Evolutionary conservation across 1,140 invertebrate genomes (phyloP).

Genomic region (Drosophila funebris): DNA sequence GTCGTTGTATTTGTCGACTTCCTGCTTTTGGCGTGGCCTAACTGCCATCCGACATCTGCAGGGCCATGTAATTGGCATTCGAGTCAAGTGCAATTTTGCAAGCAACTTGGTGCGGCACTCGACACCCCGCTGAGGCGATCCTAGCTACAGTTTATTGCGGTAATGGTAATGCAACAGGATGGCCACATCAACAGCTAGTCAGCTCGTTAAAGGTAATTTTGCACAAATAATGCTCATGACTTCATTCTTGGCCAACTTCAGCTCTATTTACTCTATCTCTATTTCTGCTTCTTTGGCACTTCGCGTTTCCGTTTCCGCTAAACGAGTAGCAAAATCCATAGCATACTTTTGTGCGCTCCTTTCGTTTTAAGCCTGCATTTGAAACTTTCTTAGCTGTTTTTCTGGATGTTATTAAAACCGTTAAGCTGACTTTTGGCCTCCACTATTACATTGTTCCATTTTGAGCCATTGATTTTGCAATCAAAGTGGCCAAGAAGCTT

Average conservation of each 20-base stretch:
- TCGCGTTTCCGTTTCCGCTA: conserved; percentile 46
- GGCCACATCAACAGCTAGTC: conserved; percentile 59
- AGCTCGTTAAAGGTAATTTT: conserved; percentile 82
- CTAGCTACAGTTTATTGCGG: conserved; percentile 73
- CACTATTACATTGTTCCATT: conserved; percentile 26
- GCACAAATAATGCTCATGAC: conserved; percentile 79
- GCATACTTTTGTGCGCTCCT: conserved; percentile 51
- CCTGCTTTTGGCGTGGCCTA: conserved; percentile 22
- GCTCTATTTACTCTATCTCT: background rate
- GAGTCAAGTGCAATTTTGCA: conserved; percentile 79
- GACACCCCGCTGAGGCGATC: conserved; percentile 13
- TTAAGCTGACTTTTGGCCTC: conserved; percentile 59
- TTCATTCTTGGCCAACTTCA: conserved; percentile 38
- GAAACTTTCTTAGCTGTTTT: conserved; percentile 44
- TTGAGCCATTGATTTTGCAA: conserved; percentile 73
- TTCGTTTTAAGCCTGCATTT: conserved; percentile 53
- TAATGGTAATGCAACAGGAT: conserved; percentile 78
- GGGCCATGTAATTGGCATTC: conserved; percentile 77
- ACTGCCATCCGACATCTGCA: conserved; percentile 63
- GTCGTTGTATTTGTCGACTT: conserved; percentile 38
- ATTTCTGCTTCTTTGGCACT: conserved; percentile 4
- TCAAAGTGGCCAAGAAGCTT: conserved; percentile 57
- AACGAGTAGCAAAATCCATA: conserved; percentile 1
- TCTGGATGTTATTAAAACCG: conserved; percentile 28
- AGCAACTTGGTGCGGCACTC: conserved; percentile 52